A percentile compares a stretch with the other conserved stretches of the same genome.
Evolutionary conservation across 2,888 invertebrate genomes (phyloP).

Genomic region (Thecophora atra): DNA sequence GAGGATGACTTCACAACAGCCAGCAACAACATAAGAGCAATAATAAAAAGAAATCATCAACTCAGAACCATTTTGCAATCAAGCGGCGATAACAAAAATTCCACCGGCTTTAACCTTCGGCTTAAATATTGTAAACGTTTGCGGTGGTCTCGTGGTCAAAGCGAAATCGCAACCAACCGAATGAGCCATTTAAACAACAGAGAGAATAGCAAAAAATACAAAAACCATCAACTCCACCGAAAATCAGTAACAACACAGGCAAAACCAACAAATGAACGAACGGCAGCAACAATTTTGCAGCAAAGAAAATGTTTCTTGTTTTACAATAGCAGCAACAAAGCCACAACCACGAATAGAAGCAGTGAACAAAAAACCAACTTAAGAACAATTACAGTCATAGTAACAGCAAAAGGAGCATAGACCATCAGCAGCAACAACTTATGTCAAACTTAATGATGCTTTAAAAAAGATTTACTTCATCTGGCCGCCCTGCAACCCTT

Average conservation of each 20-base stretch:
- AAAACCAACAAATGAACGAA: not conserved
- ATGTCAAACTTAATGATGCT: conserved; percentile 45
- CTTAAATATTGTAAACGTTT: conserved; percentile 31
- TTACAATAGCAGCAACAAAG: conserved; percentile 26
- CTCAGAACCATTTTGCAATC: not conserved
- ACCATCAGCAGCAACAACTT: conserved; percentile 37
- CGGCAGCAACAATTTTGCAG: conserved; percentile 27
- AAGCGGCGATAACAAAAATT: conserved; percentile 24
- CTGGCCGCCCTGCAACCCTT: not conserved
- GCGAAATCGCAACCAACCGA: conserved; percentile 14
- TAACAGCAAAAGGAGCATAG: conserved; percentile 26
- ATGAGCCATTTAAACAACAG: conserved; percentile 22
- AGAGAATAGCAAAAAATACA: conserved; percentile 10
- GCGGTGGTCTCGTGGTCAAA: conserved; percentile 39
- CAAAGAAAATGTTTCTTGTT: conserved; percentile 22
- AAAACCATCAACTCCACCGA: not conserved
- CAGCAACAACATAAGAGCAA: not conserved
- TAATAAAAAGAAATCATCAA: not conserved
- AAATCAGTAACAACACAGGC: not conserved
- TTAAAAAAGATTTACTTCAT: conserved; percentile 35
- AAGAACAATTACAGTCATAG: conserved; percentile 34
- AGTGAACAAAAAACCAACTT: conserved; percentile 12
- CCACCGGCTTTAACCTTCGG: conserved; percentile 8
- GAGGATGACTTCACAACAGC: not conserved
- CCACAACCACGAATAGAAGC: not conserved